phyloP scores from a whole-genome alignment of 2,888 invertebrate genomes.

The Drosophila cyrtoloma region DNA sequence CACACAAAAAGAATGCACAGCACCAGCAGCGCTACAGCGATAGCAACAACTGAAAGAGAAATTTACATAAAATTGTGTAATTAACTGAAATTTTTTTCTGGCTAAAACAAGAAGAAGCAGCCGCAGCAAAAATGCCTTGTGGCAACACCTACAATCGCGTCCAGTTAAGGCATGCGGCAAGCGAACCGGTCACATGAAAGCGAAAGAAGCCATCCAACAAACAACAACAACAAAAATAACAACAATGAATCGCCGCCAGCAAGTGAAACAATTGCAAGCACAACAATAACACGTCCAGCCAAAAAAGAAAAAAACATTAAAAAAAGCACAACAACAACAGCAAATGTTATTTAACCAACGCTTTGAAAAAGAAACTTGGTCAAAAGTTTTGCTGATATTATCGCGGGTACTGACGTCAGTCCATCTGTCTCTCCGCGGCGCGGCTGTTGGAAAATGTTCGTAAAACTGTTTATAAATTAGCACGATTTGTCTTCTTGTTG shows the following conservation, averaged over 20 bases:
- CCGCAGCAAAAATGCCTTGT: conserved; percentile 31
- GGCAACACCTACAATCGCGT: conserved; percentile 60
- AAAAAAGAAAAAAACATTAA: conserved; percentile 11
- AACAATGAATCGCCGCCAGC: conserved; percentile 43
- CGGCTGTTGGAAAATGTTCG: conserved; percentile 43
- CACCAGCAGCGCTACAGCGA: conserved; percentile 25
- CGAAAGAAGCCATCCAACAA: conserved; percentile 59
- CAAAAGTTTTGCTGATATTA: conserved; percentile 64
- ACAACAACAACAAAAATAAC: conserved; percentile 24
- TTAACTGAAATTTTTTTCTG: conserved; percentile 55
- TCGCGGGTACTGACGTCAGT: conserved; percentile 25
- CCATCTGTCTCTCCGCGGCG: conserved; percentile 7
- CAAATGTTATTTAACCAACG: conserved; percentile 68
- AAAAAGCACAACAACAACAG: conserved; percentile 20
- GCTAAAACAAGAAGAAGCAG: conserved; percentile 47
- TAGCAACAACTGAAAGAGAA: conserved; percentile 61
- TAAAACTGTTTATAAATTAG: conserved; percentile 64
- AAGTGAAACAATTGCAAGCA: conserved; percentile 60
- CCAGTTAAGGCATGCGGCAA: conserved; percentile 48
- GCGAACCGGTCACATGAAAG: conserved; percentile 58
- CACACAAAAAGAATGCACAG: conserved; percentile 69
- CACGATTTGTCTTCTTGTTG: conserved; percentile 53
- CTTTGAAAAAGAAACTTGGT: conserved; percentile 65
- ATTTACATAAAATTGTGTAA: conserved; percentile 79
- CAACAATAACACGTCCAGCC: conserved; percentile 41